phyloP scores from a whole-genome alignment of 2,888 invertebrate species.

The Psylliodes chrysocephalus region DNA sequence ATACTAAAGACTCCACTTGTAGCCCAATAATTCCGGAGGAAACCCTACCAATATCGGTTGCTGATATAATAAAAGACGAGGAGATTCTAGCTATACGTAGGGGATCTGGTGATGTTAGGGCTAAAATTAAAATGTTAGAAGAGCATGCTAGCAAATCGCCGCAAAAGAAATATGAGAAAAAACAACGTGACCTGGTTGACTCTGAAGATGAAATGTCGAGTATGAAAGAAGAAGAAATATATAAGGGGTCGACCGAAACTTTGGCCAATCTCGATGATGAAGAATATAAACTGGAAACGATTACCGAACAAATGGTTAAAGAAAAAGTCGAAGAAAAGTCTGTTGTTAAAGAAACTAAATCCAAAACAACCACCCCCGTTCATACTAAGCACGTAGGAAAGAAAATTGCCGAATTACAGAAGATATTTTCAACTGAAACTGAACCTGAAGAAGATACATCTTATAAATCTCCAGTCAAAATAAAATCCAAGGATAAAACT shows the following conservation, averaged over 20 bases:
- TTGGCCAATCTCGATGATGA: conserved; percentile 62
- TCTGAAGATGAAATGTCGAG: conserved; percentile 64
- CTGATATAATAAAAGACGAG: conserved; percentile 58
- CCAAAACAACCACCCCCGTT: conserved; percentile 50
- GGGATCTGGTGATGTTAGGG: conserved; percentile 68
- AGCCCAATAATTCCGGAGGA: conserved; percentile 66
- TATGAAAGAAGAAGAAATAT: conserved; percentile 61
- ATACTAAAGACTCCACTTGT: conserved; percentile 67
- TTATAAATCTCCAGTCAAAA: conserved; percentile 38
- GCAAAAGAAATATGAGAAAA: conserved; percentile 56
- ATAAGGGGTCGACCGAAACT: conserved; percentile 61
- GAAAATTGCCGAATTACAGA: conserved; percentile 66
- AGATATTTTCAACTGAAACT: conserved; percentile 61
- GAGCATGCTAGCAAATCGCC: conserved; percentile 63
- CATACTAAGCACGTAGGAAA: conserved; percentile 62
- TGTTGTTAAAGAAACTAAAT: conserved; percentile 39
- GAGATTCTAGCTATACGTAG: conserved; percentile 59
- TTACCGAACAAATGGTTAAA: conserved; percentile 43
- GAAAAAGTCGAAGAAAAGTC: conserved; percentile 44
- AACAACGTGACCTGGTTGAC: conserved; percentile 58
- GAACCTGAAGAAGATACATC: conserved; percentile 45
- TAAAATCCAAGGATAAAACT: conserved; percentile 43
- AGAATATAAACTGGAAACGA: conserved; percentile 52
- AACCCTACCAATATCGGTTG: conserved; percentile 47
- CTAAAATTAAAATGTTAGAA: conserved; percentile 68